Base-by-base conservation (phyloP, 2,797 vertebrate species). In the Sebastes taczanowskii region DNA sequence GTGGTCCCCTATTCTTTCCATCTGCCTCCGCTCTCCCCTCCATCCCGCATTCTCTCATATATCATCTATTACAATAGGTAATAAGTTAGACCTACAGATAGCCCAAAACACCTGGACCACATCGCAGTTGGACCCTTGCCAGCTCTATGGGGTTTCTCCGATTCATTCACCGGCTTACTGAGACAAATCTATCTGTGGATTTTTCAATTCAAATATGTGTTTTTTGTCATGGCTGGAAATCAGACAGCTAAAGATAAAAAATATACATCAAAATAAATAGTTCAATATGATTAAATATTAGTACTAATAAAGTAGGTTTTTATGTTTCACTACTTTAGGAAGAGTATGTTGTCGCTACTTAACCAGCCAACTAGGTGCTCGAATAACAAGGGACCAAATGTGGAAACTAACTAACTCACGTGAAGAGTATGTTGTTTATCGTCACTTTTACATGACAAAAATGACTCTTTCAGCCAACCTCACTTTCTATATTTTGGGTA, bases 1-100 rank as follows among this genome's bases (percentile, higher is more conserved):
- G 91, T 93, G 92, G 90, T 92, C 92, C 81, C 78, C 84, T n/a
- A 72, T 89, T 89, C 83, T 79, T 74, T 86, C 89, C 87, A 92
- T 91, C 90, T 93, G 90, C 69, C 78, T 82, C 61, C n/a, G 59
- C 66, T 82, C 23, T 56, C 71, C 58, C 58, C 78, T 79, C 65
- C 75, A 81, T 74, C 46, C 68, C 64, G 38, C 6, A 46, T 78
- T 83, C 65, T 77, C 86, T 90, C 86, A 89, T 91, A 90, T 23
- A 91, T 92, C 92, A 92, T 91, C 75, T 77, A 82, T 81, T 88
- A 88, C 58, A 88, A 84, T 32, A 83, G 81, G 83, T 89, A 84
- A 93, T 87, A 89, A 83, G 84, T 86, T 77, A 86, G 81, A 85
- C 22, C 76, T 79, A 64, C 66, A 80, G 84, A 90, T 73, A 85